These are phyloP conservation scores for Rambutsinella grinnellia DNA, from an alignment of 2,888 invertebrate genomes.

Conservation along the genomic window DNA sequence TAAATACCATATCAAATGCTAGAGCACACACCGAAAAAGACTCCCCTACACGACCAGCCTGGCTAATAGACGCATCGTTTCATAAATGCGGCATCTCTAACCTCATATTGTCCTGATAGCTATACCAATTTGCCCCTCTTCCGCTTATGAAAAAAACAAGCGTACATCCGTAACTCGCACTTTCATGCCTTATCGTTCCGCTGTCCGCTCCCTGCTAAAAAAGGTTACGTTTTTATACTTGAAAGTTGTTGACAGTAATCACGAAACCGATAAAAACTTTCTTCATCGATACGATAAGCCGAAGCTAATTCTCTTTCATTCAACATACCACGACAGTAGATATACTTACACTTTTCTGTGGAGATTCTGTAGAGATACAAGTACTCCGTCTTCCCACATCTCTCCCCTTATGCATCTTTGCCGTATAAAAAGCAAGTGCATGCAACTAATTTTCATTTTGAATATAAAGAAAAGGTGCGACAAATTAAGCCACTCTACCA, in stretches of 20 bases:
- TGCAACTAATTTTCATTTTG: not conserved
- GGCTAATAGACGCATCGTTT: not conserved
- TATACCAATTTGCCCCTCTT: slow-evolving; percentile 37
- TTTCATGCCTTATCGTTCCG: not conserved
- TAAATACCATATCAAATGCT: slow-evolving; percentile 48
- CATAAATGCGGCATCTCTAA: not conserved
- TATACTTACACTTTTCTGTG: not conserved
- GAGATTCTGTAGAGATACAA: no score
- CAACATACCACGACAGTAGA: not conserved
- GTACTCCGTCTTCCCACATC: no score
- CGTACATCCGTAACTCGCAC: not conserved
- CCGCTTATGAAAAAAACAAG: not conserved
- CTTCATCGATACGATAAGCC: slow-evolving; percentile 15
- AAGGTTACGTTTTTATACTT: not conserved
- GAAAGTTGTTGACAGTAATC: slow-evolving; percentile 22
- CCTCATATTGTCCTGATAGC: not conserved
- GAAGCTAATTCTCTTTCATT: slow-evolving; percentile 23
- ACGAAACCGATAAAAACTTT: slow-evolving; percentile 34
- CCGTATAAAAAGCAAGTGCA: not conserved
- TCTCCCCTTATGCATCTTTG: no score
- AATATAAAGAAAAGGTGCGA: slow-evolving; percentile 21
- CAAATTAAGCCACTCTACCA: slow-evolving; percentile 36
- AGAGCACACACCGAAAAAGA: slow-evolving; percentile 36
- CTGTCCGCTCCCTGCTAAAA: not conserved
- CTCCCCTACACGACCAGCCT: slow-evolving; percentile 1